Percentiles rank a stretch among this genome's conserved stretches.
Evolutionary conservation across 2,888 invertebrate genomes (phyloP).

Genomic region (Erpobdella octoculata): DNA sequence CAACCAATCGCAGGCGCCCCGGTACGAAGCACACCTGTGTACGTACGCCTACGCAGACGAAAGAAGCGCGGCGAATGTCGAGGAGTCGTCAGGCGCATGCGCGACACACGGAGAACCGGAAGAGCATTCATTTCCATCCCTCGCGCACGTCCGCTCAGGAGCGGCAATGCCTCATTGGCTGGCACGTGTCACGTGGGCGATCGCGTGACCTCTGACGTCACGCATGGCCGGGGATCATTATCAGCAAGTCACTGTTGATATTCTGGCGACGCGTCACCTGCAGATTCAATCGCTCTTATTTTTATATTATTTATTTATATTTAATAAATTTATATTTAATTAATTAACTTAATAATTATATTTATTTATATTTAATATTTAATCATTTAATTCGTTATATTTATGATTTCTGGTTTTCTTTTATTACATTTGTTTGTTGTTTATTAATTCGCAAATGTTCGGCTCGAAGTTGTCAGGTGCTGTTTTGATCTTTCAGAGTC

Average conservation of each 20-base stretch:
- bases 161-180: constrained; percentile 25
- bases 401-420: not conserved
- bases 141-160: not conserved
- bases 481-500: no score
- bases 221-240: constrained; percentile 23
- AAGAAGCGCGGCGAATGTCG: not conserved
- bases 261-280: not conserved
- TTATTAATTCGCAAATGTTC: no score
- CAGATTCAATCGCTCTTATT: not conserved
- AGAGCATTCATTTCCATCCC: constrained; percentile 26
- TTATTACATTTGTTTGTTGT: no score
- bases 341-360: not conserved
- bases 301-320: not conserved
- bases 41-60: no score
- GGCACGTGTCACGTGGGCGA: constrained; percentile 25
- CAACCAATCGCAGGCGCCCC: not conserved
- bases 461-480: no score
- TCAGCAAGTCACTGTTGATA: constrained; percentile 28
- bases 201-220: constrained; percentile 28
- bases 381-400: not conserved
- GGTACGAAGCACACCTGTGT: not conserved
- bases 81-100: not conserved
- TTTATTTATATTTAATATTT: not conserved
- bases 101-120: constrained; percentile 9
- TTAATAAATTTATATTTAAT: not conserved